Conservation (phyloP, 2,113 vertebrate genomes). For the Thamnophis sirtalis region DNA sequence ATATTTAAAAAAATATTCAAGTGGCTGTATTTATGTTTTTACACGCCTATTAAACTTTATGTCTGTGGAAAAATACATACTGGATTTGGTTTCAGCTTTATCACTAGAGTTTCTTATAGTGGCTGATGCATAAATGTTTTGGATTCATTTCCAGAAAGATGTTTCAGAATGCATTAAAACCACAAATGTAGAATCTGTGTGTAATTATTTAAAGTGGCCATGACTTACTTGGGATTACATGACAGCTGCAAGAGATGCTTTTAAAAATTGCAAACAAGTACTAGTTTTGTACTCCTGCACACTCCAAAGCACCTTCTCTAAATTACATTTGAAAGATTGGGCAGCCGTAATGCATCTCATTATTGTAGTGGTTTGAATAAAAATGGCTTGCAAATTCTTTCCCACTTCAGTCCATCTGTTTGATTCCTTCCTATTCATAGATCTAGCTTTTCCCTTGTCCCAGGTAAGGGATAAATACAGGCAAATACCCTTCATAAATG, state of each 20-base stretch:
- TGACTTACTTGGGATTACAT: neutral
- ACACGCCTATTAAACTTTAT: neutral
- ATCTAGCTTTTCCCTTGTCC: neutral
- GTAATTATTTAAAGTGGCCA: neutral
- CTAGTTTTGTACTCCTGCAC: neutral
- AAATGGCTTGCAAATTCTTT: neutral
- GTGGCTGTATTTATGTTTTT: constrained; percentile 9
- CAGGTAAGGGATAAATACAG: neutral
- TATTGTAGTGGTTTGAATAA: neutral
- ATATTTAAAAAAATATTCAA: constrained; percentile 26
- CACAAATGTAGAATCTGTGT: neutral
- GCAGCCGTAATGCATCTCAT: neutral
- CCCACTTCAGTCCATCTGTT: neutral
- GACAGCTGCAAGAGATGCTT: neutral
- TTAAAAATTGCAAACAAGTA: neutral
- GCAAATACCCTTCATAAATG: neutral
- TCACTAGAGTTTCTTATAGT: neutral
- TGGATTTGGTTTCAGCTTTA: neutral
- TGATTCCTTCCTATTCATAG: neutral
- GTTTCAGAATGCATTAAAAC: neutral
- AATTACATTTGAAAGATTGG: neutral
- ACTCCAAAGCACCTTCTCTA: neutral
- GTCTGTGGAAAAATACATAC: neutral
- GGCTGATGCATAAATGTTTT: neutral
- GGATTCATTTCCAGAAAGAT: neutral